These are phyloP conservation scores for Chelon auratus DNA, from an alignment of 2,797 vertebrate species.

Conservation along the genomic window DNA sequence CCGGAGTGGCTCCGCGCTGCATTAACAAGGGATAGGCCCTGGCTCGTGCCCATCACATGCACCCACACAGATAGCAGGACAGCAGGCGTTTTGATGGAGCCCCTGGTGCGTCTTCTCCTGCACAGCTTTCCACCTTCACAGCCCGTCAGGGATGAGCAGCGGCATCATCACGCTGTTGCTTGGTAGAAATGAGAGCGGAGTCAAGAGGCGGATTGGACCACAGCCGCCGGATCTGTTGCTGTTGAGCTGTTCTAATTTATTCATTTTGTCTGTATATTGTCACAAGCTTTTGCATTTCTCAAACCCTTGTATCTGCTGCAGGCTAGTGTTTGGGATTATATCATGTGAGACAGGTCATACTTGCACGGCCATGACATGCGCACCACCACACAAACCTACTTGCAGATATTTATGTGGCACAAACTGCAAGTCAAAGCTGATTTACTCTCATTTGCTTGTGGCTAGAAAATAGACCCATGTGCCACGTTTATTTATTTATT, in stretches of 20 bases:
- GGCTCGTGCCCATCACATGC: slow-evolving; percentile 19
- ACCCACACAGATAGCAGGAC: not conserved
- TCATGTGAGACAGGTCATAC: not conserved
- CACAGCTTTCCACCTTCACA: slow-evolving; percentile 13
- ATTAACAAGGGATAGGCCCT: slow-evolving; percentile 45
- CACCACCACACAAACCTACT: too few species aligned
- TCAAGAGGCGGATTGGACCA: not conserved
- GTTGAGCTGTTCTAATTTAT: not conserved
- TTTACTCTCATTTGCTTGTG: slow-evolving; percentile 5
- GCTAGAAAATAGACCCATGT: not conserved
- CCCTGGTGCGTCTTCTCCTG: slow-evolving; percentile 24
- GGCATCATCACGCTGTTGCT: slow-evolving; percentile 64
- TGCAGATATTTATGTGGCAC: not conserved
- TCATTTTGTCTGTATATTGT: too few species aligned
- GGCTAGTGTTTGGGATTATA: not conserved
- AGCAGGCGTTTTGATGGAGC: slow-evolving; percentile 33
- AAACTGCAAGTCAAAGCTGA: slow-evolving; percentile 1
- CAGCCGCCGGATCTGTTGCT: slow-evolving; percentile 11
- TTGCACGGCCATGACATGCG: too few species aligned
- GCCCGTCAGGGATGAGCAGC: slow-evolving; percentile 35
- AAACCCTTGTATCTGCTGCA: too few species aligned
- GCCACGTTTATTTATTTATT: not conserved
- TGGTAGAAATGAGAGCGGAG: slow-evolving; percentile 51
- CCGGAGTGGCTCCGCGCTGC: slow-evolving; percentile 53
- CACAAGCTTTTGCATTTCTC: too few species aligned